Evolutionary conservation across 2,113 vertebrate genomes (phyloP), one percentile per base, ranked within the genome.

Genomic region (Notarius quadriscutis): DNA sequence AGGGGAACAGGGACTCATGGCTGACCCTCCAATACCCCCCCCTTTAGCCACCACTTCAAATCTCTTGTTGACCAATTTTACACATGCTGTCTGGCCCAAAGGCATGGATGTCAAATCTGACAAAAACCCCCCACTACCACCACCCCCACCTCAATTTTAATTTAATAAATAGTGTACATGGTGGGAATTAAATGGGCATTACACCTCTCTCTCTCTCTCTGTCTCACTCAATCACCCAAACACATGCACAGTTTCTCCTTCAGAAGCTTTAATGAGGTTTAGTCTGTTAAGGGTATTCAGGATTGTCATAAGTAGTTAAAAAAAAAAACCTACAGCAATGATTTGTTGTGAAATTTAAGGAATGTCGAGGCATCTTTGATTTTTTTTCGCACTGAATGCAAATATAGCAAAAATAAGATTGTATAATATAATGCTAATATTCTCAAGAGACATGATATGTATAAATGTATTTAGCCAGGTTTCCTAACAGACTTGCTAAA

Each of bases 181-280:
- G 97, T 97, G 97, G 95, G 97, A 96, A 98, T 98, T 98, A 99
- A 98, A 99, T 96, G 96, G 97, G 97, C 97, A 99, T 97, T 97
- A 97, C 93, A 95, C 91, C 93, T 41, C 41, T 92, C 92, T 18
- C 69, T 82, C n/a, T n/a, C 78, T 84, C 30, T 81, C 18, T 51
- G 15, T 62, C 71, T 75, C 15, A 48, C 57, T 60, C 67, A 51
- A 60, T 15, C 63, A 60, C 74, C 53, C 88, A 34, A 81, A 57
- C 53, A 63, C 41, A 63, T 60, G 69, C 48, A 83, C 5, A 7
- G n/a, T 11, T 67, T 7, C 74, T 62, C 51, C 30, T 74, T 65
- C 69, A 69, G 62, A 80, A 89, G 77, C 71, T 77, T 67, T 51
- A 86, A 65, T 58, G 55, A 65, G 83, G 34, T 74, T 85, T 78